Evolutionary conservation across 2,113 vertebrate genomes (phyloP), one percentile per base, ranked within the genome.

Genomic region (Cisticola juncidis): DNA sequence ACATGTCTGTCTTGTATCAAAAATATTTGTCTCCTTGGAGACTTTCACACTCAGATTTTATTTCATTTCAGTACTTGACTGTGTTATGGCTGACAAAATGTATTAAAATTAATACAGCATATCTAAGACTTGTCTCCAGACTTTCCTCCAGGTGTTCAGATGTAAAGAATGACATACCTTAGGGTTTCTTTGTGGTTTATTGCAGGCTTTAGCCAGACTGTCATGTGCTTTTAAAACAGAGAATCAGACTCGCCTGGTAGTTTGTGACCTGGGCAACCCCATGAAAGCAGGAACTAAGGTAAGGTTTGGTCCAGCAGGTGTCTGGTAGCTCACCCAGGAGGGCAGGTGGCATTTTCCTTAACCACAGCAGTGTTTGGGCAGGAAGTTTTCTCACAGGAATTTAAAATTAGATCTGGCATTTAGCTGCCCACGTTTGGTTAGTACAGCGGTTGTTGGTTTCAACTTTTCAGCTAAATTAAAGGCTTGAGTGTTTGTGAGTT

Each of bases 261-360:
- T 99, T 53, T 99, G 99, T 97, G 99, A 99, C 94, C 98, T 99
- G 89, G 99, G 99, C 81, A 99, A 99, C 96, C 99, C 99, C 53
- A 99, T 99, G 99, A 99, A 99, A 94, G 99, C 98, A 80, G 99
- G 99, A 96, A 99, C 99, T 64, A 99, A 99, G 98, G 99, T 99
- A 94, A 97, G 97, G 24, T 31, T 83, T 86, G 71, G 33, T 62
- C 51, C 28, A 53, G 4, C 62, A 35, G 16, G 31, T 73, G 44
- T 23, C 51, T 72, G 36, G 40, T 3, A 72, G n/a, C 38, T 60
- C 48, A n/a, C 23, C 54, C 40, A 28, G n/a, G 38, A 58, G 36
- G 9, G 29, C 68, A 54, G 24, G 2, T 58, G 36, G 22, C 29
- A 24, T 56, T 94, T 86, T 11, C 33, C 33, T 61, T 73, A 31